Evolutionary conservation across 1,140 invertebrate species (phyloP).

Genomic region (Atta texana): DNA sequence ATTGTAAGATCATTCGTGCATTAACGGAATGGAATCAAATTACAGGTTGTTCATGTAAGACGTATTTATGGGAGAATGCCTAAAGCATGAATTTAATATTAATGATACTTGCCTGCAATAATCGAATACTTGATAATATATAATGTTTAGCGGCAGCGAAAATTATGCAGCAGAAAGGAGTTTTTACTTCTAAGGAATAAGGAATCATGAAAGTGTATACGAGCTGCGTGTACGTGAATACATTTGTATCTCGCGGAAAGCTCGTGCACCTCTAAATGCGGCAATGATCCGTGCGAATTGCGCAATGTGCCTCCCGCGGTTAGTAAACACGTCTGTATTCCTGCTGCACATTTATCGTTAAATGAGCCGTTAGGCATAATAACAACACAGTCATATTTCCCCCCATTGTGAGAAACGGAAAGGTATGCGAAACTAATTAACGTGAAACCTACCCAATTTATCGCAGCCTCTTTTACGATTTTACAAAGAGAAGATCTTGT

Average conservation of each 20-base stretch:
- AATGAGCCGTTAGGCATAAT: not conserved
- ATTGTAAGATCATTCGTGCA: slow-evolving; percentile 41
- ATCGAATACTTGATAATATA: slow-evolving; percentile 35
- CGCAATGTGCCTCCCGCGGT: slow-evolving; percentile 30
- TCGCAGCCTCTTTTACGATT: slow-evolving; percentile 14
- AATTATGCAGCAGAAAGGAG: slow-evolving; percentile 19
- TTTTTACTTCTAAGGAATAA: not conserved
- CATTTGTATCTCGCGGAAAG: slow-evolving; percentile 9
- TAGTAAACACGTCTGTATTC: slow-evolving; percentile 15
- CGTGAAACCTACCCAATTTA: not conserved
- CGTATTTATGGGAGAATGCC: slow-evolving; percentile 15
- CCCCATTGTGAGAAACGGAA: slow-evolving; percentile 15
- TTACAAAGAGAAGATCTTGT: not conserved
- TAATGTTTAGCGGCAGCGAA: slow-evolving; percentile 22
- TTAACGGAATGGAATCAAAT: slow-evolving; percentile 54
- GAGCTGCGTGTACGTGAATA: slow-evolving; percentile 3
- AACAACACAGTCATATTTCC: not conserved
- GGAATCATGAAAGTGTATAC: slow-evolving; percentile 26
- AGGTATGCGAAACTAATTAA: not conserved
- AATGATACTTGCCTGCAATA: slow-evolving; percentile 38
- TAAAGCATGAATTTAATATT: slow-evolving; percentile 46
- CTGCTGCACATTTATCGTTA: slow-evolving; percentile 10
- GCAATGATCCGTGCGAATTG: slow-evolving; percentile 36
- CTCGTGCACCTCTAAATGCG: slow-evolving; percentile 47
- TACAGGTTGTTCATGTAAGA: slow-evolving; percentile 34